phyloP scores from a whole-genome alignment of 2,113 vertebrate genomes.

The Columba janthina region DNA sequence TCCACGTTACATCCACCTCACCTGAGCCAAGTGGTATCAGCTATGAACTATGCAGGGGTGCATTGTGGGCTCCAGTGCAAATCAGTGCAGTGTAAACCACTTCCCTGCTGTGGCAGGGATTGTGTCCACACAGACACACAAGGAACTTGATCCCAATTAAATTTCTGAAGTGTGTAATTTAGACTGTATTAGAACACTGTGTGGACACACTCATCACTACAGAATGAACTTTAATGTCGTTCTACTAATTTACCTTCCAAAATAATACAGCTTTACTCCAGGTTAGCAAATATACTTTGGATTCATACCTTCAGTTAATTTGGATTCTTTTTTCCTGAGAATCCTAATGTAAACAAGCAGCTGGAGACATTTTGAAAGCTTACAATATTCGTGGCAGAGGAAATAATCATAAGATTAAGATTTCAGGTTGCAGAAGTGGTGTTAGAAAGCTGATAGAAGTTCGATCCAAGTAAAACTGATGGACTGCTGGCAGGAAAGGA shows the following conservation, averaged over 20 bases:
- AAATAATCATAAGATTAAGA: constrained; percentile 3
- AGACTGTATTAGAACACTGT: background rate
- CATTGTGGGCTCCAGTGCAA: background rate
- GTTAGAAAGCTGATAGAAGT: constrained; percentile 3
- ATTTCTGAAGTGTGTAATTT: background rate
- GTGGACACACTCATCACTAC: background rate
- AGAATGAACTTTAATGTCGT: background rate
- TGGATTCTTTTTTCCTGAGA: background rate
- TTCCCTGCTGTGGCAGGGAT: background rate
- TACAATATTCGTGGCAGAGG: background rate
- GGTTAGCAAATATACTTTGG: background rate
- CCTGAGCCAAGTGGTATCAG: background rate
- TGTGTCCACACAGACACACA: background rate
- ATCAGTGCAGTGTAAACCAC: background rate
- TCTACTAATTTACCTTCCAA: background rate
- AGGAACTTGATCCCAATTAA: background rate
- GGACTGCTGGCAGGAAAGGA: background rate
- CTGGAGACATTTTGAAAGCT: background rate
- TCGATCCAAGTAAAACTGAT: constrained; percentile 1
- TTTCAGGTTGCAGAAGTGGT: background rate
- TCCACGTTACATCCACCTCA: background rate
- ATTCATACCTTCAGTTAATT: background rate
- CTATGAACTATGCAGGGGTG: background rate
- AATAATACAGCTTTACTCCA: background rate
- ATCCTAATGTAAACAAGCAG: background rate